phyloP scores from a whole-genome alignment of 2,113 vertebrate species.

The Pica pica region DNA sequence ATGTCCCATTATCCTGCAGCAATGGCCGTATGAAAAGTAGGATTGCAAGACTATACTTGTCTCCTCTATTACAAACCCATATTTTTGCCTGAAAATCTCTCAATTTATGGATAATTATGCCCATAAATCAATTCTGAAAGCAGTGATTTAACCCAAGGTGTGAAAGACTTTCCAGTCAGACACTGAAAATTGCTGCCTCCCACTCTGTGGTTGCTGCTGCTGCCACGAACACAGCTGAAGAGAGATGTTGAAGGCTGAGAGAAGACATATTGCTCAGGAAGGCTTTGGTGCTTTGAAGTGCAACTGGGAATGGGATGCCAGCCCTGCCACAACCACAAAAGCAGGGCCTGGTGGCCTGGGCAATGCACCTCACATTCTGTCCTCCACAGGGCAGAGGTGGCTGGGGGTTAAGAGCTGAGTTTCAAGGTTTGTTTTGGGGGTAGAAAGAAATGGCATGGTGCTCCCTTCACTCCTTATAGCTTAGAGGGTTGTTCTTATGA shows the following conservation, averaged over 20 bases:
- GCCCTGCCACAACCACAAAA: background rate
- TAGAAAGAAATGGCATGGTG: background rate
- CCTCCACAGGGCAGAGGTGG: fast-evolving
- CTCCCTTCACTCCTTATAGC: background rate
- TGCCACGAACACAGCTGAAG: background rate
- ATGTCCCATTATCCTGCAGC: fast-evolving
- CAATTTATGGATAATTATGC: background rate
- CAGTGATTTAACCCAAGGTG: background rate
- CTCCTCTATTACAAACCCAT: background rate
- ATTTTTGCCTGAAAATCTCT: background rate
- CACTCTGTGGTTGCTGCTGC: background rate
- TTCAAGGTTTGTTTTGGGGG: background rate
- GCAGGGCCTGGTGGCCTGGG: background rate
- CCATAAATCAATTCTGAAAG: background rate
- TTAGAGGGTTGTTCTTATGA: background rate
- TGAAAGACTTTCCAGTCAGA: background rate
- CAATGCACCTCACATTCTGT: background rate
- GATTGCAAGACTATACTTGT: background rate
- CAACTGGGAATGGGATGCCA: background rate
- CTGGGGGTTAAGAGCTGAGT: background rate
- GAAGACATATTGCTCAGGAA: background rate
- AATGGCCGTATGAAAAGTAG: background rate
- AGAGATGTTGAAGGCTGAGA: background rate
- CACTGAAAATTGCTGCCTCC: background rate
- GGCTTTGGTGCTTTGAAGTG: background rate